Evolutionary conservation across 53 echinoderm and acorn worm genomes (phyloP), one percentile per base, ranked within the genome.

Genomic region (Hippasteria phrygiana): DNA sequence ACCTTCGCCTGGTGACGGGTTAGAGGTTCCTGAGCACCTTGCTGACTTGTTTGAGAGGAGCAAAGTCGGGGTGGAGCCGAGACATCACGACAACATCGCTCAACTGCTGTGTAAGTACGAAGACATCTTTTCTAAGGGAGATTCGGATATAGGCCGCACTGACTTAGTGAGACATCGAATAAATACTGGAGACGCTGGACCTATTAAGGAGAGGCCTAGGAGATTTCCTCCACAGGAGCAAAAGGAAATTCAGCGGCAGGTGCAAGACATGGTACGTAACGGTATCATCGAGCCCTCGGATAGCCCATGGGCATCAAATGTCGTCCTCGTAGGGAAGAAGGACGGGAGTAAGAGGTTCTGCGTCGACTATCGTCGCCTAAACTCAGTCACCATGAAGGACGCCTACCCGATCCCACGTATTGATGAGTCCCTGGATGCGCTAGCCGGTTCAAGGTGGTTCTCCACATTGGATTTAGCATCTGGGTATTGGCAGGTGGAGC

Each of bases 381-480:
- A 80, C 28, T 12, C 59, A 38, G 81, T 80, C 20, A 78, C 79
- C 24, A 31, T 78, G 3, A 78, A 78, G 36, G 79, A 78, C n/a
- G n/a, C n/a, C n/a, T n/a, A n/a, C 56, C 79, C 55, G 5, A 48
- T 78, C 5, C 79, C 79, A 2, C 43, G 79, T 3, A 78, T 78
- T 41, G 53, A 48, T 32, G 78, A 82, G 31, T 55, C 71, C 14
- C 73, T 78, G 1, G 89, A 88, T 37, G 14, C 1, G 2, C 20
- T 88, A 17, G 34, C 69, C 1, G 89, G 89, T 0, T 55, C 89
- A 48, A 67, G 55, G 47, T 88, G 65, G 45, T 88, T 88, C 39
- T 75, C 75, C 48, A 88, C 88, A 2, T 62, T 88, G 32, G 88
- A 88, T 27, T n/a, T 88, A n/a, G 88, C 88, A 67, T 75, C 75